Evolutionary conservation across 2,113 vertebrate species (phyloP).

Genomic region (Cnemophilus loriae): DNA sequence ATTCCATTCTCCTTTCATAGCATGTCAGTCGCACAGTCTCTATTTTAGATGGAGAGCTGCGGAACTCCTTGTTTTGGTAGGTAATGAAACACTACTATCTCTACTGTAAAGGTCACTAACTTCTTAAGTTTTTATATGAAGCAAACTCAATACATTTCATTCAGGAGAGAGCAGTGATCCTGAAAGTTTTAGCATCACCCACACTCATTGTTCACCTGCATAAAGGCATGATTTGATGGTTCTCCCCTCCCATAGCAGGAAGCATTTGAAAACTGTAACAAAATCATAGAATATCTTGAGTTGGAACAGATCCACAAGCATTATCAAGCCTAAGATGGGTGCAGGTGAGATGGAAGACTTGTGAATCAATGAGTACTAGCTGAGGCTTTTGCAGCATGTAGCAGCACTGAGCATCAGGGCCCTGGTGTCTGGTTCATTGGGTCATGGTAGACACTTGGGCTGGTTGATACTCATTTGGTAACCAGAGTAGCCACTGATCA

Average conservation of each 20-base stretch:
- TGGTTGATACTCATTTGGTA: neutral
- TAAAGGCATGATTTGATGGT: neutral
- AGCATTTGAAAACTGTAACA: neutral
- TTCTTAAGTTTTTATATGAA: neutral
- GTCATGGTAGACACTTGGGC: neutral
- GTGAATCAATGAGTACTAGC: neutral
- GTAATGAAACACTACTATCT: neutral
- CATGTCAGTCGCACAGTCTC: neutral
- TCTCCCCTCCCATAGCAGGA: neutral
- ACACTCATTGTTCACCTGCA: neutral
- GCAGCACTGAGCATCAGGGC: neutral
- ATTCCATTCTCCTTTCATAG: neutral
- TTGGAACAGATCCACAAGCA: neutral
- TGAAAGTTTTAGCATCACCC: neutral
- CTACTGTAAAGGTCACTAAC: neutral
- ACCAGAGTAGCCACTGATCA: neutral
- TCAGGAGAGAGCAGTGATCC: neutral
- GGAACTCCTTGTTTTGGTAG: neutral
- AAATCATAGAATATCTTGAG: neutral
- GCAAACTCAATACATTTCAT: neutral
- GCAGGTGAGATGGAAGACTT: neutral
- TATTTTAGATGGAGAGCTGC: neutral
- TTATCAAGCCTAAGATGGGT: neutral
- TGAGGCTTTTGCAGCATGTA: neutral
- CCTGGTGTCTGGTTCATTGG: neutral